These are phyloP conservation scores for Lindbergichthys nudifrons DNA, from an alignment of 2,797 vertebrate species.

Conservation along the genomic window DNA sequence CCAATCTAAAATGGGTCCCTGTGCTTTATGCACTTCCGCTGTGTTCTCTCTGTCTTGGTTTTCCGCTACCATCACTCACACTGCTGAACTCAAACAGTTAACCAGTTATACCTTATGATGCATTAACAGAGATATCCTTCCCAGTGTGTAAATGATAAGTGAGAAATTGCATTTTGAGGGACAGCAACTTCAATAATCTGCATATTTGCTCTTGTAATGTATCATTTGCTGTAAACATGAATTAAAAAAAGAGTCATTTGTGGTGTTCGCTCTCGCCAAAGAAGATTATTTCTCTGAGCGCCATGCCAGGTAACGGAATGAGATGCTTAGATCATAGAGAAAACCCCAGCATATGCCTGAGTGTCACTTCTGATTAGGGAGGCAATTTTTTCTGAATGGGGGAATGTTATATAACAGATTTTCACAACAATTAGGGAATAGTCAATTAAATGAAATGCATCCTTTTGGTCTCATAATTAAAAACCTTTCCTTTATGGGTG, in stretches of 20 bases:
- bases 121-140: conserved; percentile 33
- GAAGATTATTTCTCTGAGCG: conserved; percentile 50
- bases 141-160: conserved; percentile 7
- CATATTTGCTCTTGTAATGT: conserved; percentile 9
- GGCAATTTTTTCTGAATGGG: conserved; percentile 56
- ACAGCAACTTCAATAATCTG: conserved; percentile 9
- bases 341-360: conserved; percentile 43
- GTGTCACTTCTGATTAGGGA: conserved; percentile 69
- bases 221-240: conserved; percentile 32
- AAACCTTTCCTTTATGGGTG: background rate
- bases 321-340: conserved; percentile 50
- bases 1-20: conserved; percentile 50
- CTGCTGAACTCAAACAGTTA: conserved; percentile 22
- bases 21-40: conserved; percentile 26
- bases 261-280: conserved; percentile 33
- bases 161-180: conserved; percentile 9
- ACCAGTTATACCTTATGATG: conserved; percentile 41
- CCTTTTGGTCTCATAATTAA: background rate
- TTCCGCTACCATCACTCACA: conserved; percentile 25
- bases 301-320: conserved; percentile 66
- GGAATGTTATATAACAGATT: conserved; percentile 47
- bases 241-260: conserved; percentile 19
- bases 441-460: conserved; percentile 16
- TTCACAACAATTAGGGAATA: conserved; percentile 42
- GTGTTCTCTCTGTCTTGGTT: conserved; percentile 13